Evolutionary conservation across 2,797 vertebrate species (phyloP).

Genomic region (Danio tinwini): DNA sequence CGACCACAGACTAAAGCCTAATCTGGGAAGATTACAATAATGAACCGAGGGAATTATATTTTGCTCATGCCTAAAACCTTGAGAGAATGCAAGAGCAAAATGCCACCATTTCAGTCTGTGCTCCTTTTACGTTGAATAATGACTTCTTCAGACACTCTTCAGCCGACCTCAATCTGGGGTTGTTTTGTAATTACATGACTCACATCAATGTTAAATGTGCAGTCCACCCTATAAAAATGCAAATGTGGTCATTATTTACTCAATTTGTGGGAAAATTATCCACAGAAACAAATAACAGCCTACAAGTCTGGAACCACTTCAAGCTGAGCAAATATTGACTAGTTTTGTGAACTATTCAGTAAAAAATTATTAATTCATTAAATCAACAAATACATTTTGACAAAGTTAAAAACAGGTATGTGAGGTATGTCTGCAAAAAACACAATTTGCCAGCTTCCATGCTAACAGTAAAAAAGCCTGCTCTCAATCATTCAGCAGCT

Average conservation of each 20-base stretch:
- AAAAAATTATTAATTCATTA: too few species aligned
- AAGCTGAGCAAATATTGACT: background rate
- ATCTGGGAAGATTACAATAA: slow-evolving; percentile 63
- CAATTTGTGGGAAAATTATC: background rate
- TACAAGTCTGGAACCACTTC: background rate
- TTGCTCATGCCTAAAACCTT: slow-evolving; percentile 19
- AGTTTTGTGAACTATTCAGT: background rate
- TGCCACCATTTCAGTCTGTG: background rate
- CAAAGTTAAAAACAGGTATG: background rate
- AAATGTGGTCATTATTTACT: background rate
- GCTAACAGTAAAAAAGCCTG: slow-evolving; percentile 3
- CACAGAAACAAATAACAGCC: background rate
- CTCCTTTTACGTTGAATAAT: background rate
- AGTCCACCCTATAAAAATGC: background rate
- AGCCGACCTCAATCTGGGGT: slow-evolving; percentile 2
- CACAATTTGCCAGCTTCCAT: background rate
- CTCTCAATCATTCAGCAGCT: background rate
- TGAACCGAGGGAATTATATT: slow-evolving; percentile 62
- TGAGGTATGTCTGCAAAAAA: background rate
- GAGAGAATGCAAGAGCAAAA: slow-evolving; percentile 26
- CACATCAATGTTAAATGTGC: slow-evolving; percentile 26
- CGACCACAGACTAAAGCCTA: slow-evolving; percentile 51
- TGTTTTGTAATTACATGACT: slow-evolving; percentile 24
- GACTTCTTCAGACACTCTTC: slow-evolving; percentile 20
- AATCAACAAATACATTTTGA: background rate